Evolutionary conservation across 2,113 vertebrate genomes (phyloP).

Genomic region (Barnardius zonarius): DNA sequence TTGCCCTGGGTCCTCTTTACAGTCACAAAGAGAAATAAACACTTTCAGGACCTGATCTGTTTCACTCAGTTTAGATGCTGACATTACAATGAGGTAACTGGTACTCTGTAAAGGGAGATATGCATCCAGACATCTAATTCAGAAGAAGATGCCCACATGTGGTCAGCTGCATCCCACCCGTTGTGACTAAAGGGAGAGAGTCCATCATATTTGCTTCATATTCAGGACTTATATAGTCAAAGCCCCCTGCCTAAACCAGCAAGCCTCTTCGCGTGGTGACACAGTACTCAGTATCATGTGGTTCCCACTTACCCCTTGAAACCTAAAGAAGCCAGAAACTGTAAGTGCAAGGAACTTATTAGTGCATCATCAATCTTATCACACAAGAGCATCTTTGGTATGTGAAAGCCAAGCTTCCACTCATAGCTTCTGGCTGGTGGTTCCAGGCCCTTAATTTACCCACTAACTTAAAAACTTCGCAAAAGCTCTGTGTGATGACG

Average conservation of each 20-base stretch:
- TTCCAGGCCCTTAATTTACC: not conserved
- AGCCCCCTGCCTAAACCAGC: not conserved
- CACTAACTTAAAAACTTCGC: not conserved
- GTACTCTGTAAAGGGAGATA: not conserved
- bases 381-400: accelerated
- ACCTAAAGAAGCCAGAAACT: not conserved
- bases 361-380: accelerated
- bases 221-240: not conserved
- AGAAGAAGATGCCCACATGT: not conserved
- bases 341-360: not conserved
- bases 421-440: not conserved
- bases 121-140: not conserved
- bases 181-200: not conserved
- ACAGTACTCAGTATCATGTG: not conserved
- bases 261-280: not conserved
- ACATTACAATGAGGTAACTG: not conserved
- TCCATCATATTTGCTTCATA: not conserved
- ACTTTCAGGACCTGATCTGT: not conserved
- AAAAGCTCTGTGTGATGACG: not conserved
- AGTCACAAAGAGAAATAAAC: not conserved
- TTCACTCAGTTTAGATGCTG: not conserved
- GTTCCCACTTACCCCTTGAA: not conserved
- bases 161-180: not conserved
- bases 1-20: not conserved
- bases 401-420: not conserved